Percentiles rank a stretch among this genome's conserved stretches.
Conservation (phyloP, 2,113 vertebrate species). For the Thermophis baileyi region DNA sequence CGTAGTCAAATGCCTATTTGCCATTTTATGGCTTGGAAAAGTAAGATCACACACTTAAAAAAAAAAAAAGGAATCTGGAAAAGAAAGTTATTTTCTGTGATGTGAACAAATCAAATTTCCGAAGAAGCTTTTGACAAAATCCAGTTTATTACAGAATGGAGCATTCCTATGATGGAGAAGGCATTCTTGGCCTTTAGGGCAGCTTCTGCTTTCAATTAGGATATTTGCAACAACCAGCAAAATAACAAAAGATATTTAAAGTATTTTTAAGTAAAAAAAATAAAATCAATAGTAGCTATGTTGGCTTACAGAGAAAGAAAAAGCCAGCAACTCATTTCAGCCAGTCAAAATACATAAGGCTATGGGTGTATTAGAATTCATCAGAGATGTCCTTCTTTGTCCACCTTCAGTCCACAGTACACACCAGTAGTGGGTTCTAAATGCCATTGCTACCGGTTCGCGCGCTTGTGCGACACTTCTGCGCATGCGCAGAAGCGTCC, state of each 20-base stretch:
- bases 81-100: not conserved
- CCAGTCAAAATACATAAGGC: not conserved
- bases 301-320: not conserved
- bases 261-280: not conserved
- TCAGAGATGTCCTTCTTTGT: not conserved
- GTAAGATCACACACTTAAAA: not conserved
- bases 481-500: too few relatives aligned
- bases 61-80: not conserved
- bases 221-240: not conserved
- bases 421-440: too few relatives aligned
- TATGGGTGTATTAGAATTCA: not conserved
- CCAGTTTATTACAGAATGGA: not conserved
- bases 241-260: not conserved
- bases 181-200: not conserved
- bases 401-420: not conserved
- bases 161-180: not conserved
- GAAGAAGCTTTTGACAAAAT: not conserved
- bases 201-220: not conserved
- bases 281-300: not conserved
- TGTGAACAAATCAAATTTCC: not conserved
- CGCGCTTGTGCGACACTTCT: too few relatives aligned
- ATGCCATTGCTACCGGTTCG: too few relatives aligned
- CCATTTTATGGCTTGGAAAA: not conserved
- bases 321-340: not conserved
- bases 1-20: not conserved